A percentile compares a stretch with the other conserved stretches of the same genome.
Conservation (phyloP, 2,797 vertebrate species). For the Gymnoscopelus microlampas region DNA sequence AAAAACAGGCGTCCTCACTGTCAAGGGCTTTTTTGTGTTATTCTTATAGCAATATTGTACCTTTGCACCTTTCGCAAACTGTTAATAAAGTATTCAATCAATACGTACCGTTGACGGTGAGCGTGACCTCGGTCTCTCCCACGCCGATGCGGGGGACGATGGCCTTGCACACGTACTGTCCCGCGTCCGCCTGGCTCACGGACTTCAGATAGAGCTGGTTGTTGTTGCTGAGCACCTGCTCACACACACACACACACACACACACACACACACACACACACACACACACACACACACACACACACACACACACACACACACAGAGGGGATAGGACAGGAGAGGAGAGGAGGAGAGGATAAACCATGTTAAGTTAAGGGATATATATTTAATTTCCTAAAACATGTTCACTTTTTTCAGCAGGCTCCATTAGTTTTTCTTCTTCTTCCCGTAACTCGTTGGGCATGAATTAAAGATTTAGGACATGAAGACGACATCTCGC, state of each 20-base stretch:
- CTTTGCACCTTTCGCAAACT: too few species aligned
- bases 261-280: too few species aligned
- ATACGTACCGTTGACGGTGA: slow-evolving; percentile 89
- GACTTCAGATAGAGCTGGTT: slow-evolving; percentile 94
- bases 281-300: too few species aligned
- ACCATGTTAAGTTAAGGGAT: slow-evolving; percentile 24
- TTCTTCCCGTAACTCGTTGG: slow-evolving; percentile 54
- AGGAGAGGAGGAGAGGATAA: slow-evolving; percentile 21
- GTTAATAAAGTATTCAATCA: too few species aligned
- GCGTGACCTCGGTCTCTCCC: slow-evolving; percentile 90
- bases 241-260: slow-evolving; percentile 1
- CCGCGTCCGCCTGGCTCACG: slow-evolving; percentile 90
- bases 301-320: slow-evolving; percentile 5
- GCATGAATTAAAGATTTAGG: slow-evolving; percentile 73
- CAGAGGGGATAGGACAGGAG: slow-evolving; percentile 1
- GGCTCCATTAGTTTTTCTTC: slow-evolving; percentile 62
- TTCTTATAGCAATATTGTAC: too few species aligned
- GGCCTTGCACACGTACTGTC: slow-evolving; percentile 95
- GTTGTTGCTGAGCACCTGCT: slow-evolving; percentile 95
- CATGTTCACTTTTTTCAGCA: slow-evolving; percentile 74
- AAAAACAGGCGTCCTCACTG: too few species aligned
- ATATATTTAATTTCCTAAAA: slow-evolving; percentile 80
- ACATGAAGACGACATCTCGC: slow-evolving; percentile 44
- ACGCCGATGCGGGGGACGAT: slow-evolving; percentile 95
- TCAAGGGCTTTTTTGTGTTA: too few species aligned